Conservation (phyloP, 2,888 invertebrate genomes). For the Chalcis sispes region DNA sequence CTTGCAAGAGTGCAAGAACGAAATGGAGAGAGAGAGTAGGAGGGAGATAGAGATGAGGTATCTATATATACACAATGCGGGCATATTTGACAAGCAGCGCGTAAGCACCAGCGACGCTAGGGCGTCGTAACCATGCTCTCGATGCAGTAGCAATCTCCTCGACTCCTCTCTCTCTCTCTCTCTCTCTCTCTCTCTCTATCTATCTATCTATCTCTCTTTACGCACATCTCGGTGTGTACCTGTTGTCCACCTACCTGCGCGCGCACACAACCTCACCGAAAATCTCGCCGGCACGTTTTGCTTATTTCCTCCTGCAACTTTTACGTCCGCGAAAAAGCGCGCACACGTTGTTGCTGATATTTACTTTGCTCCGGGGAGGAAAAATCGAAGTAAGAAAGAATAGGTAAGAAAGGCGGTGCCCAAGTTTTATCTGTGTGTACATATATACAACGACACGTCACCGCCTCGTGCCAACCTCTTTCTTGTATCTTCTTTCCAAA, state of each 20-base stretch:
- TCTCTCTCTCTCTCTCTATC: too few species aligned
- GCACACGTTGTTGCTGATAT: constrained; percentile 57
- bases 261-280: neutral
- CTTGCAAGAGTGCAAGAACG: too few species aligned
- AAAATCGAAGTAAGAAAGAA: too few species aligned
- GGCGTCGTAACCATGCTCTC: constrained; percentile 55
- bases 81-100: constrained; percentile 34
- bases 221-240: too few species aligned
- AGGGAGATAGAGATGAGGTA: neutral
- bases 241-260: too few species aligned
- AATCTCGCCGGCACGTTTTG: constrained; percentile 42
- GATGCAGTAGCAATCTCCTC: neutral
- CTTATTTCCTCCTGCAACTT: constrained; percentile 62
- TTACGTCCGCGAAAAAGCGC: constrained; percentile 55
- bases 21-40: neutral
- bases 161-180: constrained; percentile 17
- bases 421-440: constrained; percentile 2
- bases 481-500: constrained; percentile 5
- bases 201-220: too few species aligned
- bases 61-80: neutral
- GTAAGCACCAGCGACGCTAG: constrained; percentile 19
- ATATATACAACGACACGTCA: neutral
- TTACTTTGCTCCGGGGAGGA: constrained; percentile 53
- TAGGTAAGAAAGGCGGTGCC: neutral
- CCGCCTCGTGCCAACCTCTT: constrained; percentile 1